Evolutionary conservation across 2,888 invertebrate genomes (phyloP), one percentile per base, ranked within the genome.

Genomic region (Drosophila monieri): DNA sequence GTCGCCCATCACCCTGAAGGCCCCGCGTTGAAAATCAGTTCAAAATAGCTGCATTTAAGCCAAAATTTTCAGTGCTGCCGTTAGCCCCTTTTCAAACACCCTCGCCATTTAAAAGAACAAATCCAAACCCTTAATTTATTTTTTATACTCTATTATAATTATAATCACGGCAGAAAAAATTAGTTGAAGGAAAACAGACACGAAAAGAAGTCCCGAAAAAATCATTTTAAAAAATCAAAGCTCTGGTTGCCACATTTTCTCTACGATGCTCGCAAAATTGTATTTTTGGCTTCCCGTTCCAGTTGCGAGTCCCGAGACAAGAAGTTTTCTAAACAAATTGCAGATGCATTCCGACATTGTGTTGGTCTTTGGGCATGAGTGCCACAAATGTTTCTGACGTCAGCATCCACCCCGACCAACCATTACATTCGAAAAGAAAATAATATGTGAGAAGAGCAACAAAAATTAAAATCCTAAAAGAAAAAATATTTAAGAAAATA

Each of bases 271-370:
- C 14, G 41, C 60, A 39, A 64, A 43, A 43, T 32, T 51, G 41
- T 58, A 47, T 53, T 51, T 48, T 67, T 53, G 53, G 46, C 65
- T 60, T 66, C 64, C 49, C 60, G 66, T 73, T 78, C 56, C 65
- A 70, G 35, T 5, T 14, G 53, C 12, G 18, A 57, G 41, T 59
- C 59, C 15, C 51, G 54, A 39, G 61, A 78, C 59, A 44, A 56
- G 56, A 60, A 65, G 78, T 70, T 74, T 78, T 80, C 74, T 77
- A 73, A 75, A 83, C 73, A 76, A 78, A 70, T 61, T 73, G 53
- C 60, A 67, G 61, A 77, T 80, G 73, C 76, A 65, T 65, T 66
- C 61, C 48, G 54, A 47, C 60, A 62, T 56, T 55, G 47, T 71
- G 54, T 25, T 23, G 59, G 57, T 21, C 58, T 67, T 48, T 57